Base-by-base conservation (phyloP, 2,797 vertebrate genomes). In the Sebastes melanostomus region DNA sequence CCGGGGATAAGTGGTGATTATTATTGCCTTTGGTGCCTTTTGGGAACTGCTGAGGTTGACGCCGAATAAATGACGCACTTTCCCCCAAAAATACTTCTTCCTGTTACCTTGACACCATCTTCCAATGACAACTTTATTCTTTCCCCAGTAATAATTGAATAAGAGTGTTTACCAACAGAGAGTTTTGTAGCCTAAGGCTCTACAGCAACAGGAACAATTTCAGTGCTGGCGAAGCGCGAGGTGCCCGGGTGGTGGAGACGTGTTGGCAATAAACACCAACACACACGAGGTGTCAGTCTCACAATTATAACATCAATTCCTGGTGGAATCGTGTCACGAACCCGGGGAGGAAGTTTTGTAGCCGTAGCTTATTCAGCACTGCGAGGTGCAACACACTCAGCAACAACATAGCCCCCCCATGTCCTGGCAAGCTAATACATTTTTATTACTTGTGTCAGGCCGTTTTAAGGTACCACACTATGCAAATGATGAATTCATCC, bases 391-490 rank as follows among this genome's bases (percentile, higher is more conserved):
- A 91, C 91, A 82, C 85, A 92, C 91, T 94, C 94, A 94, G 94
- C 94, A 94, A 94, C 86, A 90, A 90, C 85, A 82, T 61, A 66
- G 55, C 82, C 78, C 78, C 77, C 85, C 63, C 86, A 80, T 83
- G 88, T 90, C 90, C 88, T 86, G 86, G 82, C 77, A 87, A 88
- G 93, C 88, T 93, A 92, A 95, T 93, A 90, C 89, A 93, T 93
- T 95, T 95, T 94, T 95, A 94, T 95, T 93, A 92, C 87, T 91
- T 90, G 88, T 95, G 95, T 92, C 94, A 91, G 89, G 92, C 80
- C 67, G 62, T 93, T 94, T 92, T 87, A 92, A 91, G 79, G 89
- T 90, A 89, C 85, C 87, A 77, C 76, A 81, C 77, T 92, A 95
- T 95, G 93, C 93, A 95, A 94, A 95, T 93, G 86, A 90, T 90